phyloP scores from a whole-genome alignment of 2,113 vertebrate genomes.

The Leptosomus discolor region DNA sequence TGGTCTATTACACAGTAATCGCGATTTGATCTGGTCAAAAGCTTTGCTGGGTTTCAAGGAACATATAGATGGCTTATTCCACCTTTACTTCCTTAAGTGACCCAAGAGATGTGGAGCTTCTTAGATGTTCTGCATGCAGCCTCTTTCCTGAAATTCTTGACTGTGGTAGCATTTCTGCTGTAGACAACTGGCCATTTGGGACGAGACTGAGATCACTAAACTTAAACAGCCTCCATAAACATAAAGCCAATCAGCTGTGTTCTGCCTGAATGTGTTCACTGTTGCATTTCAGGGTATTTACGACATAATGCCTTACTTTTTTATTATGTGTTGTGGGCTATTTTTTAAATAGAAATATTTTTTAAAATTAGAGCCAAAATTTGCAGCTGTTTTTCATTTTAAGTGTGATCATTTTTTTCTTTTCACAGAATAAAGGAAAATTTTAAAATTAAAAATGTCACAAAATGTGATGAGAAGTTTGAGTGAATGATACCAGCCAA shows the following conservation, averaged over 20 bases:
- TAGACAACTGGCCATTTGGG: background rate
- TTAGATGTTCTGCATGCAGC: background rate
- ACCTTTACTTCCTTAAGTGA: background rate
- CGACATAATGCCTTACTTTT: background rate
- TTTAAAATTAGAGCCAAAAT: conserved; percentile 1
- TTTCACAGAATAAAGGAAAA: background rate
- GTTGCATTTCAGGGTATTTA: background rate
- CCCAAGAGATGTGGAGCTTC: background rate
- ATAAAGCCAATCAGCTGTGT: background rate
- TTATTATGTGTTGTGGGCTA: background rate
- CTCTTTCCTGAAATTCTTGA: conserved; percentile 6
- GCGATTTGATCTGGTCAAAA: background rate
- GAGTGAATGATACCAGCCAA: background rate
- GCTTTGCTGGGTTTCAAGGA: background rate
- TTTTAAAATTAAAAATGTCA: conserved; percentile 16
- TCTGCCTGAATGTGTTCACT: background rate
- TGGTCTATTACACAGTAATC: background rate
- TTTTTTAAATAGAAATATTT: conserved; percentile 1
- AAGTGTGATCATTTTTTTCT: background rate
- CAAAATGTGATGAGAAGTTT: background rate
- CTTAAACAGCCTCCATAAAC: background rate
- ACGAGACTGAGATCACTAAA: background rate
- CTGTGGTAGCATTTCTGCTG: conserved; percentile 1
- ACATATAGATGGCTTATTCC: background rate
- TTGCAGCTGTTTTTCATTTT: conserved; percentile 9